Conservation (phyloP, 2,797 vertebrate species). For the Lepidocolaptes lacrymiger region DNA sequence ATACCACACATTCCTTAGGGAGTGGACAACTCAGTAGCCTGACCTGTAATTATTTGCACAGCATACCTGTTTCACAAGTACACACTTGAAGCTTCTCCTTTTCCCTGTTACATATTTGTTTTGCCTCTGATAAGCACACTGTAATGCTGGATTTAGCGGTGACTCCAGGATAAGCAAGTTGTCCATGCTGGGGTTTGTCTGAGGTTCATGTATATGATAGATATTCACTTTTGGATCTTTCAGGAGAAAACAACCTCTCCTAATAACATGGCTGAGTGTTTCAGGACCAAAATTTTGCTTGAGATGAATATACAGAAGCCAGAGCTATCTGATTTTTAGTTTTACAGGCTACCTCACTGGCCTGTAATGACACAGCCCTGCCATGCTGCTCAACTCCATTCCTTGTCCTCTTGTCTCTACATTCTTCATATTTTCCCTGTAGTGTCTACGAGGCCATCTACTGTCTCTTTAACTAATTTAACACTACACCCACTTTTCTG, state of each 20-base stretch:
- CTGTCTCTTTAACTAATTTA: background rate
- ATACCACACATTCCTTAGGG: background rate
- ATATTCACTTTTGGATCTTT: background rate
- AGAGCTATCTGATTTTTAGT: background rate
- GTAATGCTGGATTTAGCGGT: background rate
- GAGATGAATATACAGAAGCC: background rate
- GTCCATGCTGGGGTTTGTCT: background rate
- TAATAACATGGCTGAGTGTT: background rate
- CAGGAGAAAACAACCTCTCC: background rate
- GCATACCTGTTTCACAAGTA: background rate
- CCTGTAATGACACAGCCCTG: background rate
- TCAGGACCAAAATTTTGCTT: background rate
- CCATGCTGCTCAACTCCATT: background rate
- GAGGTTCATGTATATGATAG: background rate
- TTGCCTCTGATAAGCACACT: background rate
- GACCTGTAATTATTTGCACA: background rate
- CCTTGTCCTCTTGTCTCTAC: background rate
- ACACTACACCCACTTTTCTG: background rate
- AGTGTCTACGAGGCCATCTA: background rate
- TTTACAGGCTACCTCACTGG: background rate
- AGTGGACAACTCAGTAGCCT: background rate
- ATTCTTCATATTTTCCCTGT: background rate
- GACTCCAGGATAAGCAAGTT: background rate
- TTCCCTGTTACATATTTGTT: constrained; percentile 6
- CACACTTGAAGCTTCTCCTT: constrained; percentile 7